phyloP scores from a whole-genome alignment of 2,888 invertebrate genomes.

The Lymantria monacha region DNA sequence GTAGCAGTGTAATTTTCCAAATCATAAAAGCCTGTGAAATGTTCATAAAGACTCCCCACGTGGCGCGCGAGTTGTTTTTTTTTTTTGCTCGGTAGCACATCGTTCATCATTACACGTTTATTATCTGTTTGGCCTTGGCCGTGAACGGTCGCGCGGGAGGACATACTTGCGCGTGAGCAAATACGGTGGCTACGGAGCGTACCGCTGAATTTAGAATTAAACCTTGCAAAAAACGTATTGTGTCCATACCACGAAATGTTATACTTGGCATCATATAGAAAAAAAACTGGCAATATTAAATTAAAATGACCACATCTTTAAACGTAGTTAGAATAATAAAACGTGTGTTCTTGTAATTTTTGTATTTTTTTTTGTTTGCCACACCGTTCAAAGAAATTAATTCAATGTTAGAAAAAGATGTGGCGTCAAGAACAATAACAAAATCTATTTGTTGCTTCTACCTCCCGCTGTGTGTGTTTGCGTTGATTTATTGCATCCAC shows the following conservation, averaged over 20 bases:
- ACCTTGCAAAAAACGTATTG: slow-evolving; percentile 43
- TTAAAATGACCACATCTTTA: slow-evolving; percentile 29
- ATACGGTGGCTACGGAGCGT: slow-evolving; percentile 44
- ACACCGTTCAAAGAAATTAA: slow-evolving; percentile 7
- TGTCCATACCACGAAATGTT: slow-evolving; percentile 35
- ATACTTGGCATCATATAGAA: slow-evolving; percentile 28
- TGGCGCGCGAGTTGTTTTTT: slow-evolving; percentile 58
- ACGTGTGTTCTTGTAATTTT: slow-evolving; percentile 8
- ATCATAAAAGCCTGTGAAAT: slow-evolving; percentile 68
- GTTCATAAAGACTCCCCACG: slow-evolving; percentile 69
- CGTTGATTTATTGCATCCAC: slow-evolving; percentile 11
- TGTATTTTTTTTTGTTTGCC: neutral
- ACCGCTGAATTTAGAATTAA: slow-evolving; percentile 45
- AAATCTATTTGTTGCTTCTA: slow-evolving; percentile 3
- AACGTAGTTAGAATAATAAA: slow-evolving; percentile 26
- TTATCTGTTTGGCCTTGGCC: slow-evolving; percentile 78
- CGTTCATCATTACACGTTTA: slow-evolving; percentile 73
- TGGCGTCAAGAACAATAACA: slow-evolving; percentile 9
- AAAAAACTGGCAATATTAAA: slow-evolving; percentile 35
- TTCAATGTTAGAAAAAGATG: slow-evolving; percentile 12
- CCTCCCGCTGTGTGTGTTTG: slow-evolving; percentile 14
- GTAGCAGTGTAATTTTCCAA: slow-evolving; percentile 66
- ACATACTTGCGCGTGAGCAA: slow-evolving; percentile 59
- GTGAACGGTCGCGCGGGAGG: slow-evolving; percentile 73
- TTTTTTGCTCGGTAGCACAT: slow-evolving; percentile 67